phyloP scores from a whole-genome alignment of 2,113 vertebrate genomes.

The Cichladusa arquata region DNA sequence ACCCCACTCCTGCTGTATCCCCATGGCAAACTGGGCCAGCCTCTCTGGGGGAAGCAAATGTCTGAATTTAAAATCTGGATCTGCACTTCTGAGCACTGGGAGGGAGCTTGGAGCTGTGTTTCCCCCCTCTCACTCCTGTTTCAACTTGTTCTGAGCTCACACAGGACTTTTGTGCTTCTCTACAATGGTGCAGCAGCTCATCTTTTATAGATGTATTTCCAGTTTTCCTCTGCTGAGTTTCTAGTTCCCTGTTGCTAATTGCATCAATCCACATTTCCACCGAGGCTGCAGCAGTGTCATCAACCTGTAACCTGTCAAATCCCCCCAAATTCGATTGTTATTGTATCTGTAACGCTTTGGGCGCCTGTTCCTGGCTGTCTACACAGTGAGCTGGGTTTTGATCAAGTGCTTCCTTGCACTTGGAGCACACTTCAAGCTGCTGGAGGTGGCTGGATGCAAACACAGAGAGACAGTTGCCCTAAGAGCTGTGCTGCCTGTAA shows the following conservation, averaged over 20 bases:
- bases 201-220: not conserved
- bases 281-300: not conserved
- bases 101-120: not conserved
- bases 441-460: slow-evolving; percentile 43
- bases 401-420: slow-evolving; percentile 34
- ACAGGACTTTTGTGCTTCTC: not conserved
- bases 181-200: not conserved
- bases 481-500: not conserved
- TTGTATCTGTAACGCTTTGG: not conserved
- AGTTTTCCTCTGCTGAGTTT: not conserved
- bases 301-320: slow-evolving; percentile 39
- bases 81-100: not conserved
- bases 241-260: slow-evolving; percentile 29
- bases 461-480: slow-evolving; percentile 24
- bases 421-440: not conserved
- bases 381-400: slow-evolving; percentile 1
- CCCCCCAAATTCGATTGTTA: not conserved
- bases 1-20: accelerated
- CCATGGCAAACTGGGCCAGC: not conserved
- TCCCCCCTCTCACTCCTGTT: not conserved
- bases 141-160: not conserved
- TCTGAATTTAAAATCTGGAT: not conserved
- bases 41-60: not conserved
- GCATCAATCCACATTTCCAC: not conserved
- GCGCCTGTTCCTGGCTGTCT: not conserved